Base-by-base conservation (phyloP, 2,888 invertebrate genomes). In the Resseliella maxima region DNA sequence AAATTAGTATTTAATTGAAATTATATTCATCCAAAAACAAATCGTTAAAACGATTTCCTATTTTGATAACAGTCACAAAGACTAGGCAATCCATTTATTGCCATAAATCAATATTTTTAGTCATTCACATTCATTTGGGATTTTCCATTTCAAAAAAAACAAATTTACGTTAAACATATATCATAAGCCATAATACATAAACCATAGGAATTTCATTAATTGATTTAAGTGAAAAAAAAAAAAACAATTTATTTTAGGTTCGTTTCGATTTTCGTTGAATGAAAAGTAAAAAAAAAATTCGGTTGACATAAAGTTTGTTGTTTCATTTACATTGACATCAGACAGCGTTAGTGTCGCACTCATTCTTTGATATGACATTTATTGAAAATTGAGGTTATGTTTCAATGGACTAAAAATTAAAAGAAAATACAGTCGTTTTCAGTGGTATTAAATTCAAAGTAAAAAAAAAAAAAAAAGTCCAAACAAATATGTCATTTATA, bases 331-430 rank as follows among this genome's bases (percentile, higher is more conserved):
- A 31, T 36, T 64, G 36, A 38, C 83, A 38, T n/a, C 38, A 83
- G 83, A 83, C 83, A 24, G 83, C 83, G 83, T 72, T 31, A 12
- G 72, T 15, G 31, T 38, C 83, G 36, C 83, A n/a, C 38, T 24
- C 36, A 83, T 38, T 59, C 24, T 6, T 31, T 24, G 2, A 24
- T 1, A n/a, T 36, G 36, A 81, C 83, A 38, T 83, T 38, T 38
- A 31, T 8, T 83, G 38, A 83, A 2, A 0, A 12, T 83, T 83
- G 38, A 83, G 83, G 83, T 83, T 83, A 83, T 83, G 83, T 83
- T 83, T 83, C 24, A 83, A 38, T 38, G n/a, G 38, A 21, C 0
- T 83, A 15, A 83, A 59, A 83, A 1, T 38, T 21, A 38, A 83
- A 83, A 38, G 38, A 83, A 83, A 24, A 38, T 38, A 83, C 38